Evolutionary conservation across 2,797 vertebrate genomes (phyloP), one percentile per base, ranked within the genome.

Genomic region (Mus spretus): DNA sequence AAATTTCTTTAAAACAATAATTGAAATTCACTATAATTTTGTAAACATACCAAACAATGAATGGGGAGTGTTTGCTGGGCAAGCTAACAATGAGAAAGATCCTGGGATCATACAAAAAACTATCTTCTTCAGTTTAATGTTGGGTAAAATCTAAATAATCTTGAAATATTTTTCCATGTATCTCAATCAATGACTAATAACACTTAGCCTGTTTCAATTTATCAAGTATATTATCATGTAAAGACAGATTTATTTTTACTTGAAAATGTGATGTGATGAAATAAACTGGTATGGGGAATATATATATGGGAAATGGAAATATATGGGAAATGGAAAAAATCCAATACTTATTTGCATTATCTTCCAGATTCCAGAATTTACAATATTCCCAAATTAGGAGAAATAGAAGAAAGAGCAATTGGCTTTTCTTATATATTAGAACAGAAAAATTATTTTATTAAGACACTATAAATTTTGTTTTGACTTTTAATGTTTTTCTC

Each of bases 121-220:
- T 20, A 78, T 78, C 34, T 70, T 77, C 37, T 13, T 22, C 55
- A 34, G 20, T 53, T 91, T 78, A 78, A 72, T 84, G 83, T 44
- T 55, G 19, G 6, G 40, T 10, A 44, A 70, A 79, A 2, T 61
- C 26, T 90, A 87, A 89, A 79, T 61, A 88, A 28, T 31, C 28
- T 17, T 91, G 79, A 89, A 87, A 94, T 92, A 61, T 55, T 84
- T 77, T 88, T 8, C 44, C n/a, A 57, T 82, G 10, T 72, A 86
- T 13, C 17, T 86, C 20, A 70, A 34, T 86, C 12, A 22, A 86
- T 70, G 61, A 19, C 19, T 70, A 53, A 50, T 85, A 47, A 85
- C 72, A 78, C 59, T n/a, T 77, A 28, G 22, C n/a, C 24, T 78
- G 26, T 20, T 63, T 78, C 44, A 83, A 79, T 79, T 89, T 94